Evolutionary conservation across 2,797 vertebrate species (phyloP).

Genomic region (Lophotriccus pileatus): DNA sequence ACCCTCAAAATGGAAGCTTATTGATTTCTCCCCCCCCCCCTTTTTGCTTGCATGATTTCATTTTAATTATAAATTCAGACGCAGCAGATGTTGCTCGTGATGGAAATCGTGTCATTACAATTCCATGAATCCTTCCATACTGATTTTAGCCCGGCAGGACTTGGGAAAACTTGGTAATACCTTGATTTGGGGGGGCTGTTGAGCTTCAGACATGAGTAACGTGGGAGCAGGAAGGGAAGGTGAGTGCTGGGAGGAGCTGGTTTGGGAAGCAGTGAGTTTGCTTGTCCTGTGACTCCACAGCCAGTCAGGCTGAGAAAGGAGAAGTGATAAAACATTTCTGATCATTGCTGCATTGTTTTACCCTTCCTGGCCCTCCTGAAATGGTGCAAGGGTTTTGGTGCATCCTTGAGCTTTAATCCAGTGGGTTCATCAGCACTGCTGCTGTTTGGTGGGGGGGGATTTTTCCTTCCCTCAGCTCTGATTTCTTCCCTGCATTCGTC

Average conservation of each 20-base stretch:
- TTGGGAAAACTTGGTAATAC: background rate
- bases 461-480: background rate
- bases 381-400: background rate
- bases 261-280: background rate
- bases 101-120: conserved; percentile 33
- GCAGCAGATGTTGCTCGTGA: conserved; percentile 63
- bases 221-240: background rate
- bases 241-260: background rate
- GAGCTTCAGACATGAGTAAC: background rate
- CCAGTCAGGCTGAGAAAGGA: background rate
- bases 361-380: background rate
- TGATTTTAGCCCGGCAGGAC: background rate
- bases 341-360: background rate
- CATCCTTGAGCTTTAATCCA: background rate
- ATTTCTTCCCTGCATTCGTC: background rate
- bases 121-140: background rate
- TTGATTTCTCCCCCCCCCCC: background rate
- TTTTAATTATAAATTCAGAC: conserved; percentile 68
- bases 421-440: background rate
- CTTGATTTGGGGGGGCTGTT: background rate
- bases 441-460: background rate
- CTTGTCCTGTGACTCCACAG: background rate
- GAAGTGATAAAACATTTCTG: background rate
- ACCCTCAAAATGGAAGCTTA: conserved; percentile 13
- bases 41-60: conserved; percentile 46